Conservation (phyloP, 2,888 invertebrate species). For the Hedychridium roseum region DNA sequence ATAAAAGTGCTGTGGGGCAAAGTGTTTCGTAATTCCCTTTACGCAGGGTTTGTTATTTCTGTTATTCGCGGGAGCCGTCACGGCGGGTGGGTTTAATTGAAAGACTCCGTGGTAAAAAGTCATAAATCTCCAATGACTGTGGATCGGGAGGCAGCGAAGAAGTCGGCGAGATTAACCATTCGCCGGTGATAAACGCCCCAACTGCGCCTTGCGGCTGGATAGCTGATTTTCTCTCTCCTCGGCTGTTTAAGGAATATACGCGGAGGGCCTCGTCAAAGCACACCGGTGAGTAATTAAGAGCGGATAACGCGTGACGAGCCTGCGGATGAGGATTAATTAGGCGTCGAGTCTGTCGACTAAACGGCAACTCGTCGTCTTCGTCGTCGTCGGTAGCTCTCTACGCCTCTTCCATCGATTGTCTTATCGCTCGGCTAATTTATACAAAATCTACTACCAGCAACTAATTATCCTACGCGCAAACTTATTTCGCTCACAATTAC, state of each 20-base stretch:
- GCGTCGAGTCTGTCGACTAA: neutral
- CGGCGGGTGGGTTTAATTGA: no score
- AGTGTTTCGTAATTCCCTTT: no score
- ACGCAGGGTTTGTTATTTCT: no score
- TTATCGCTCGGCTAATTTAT: slow-evolving; percentile 1
- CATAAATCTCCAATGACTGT: no score
- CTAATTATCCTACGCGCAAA: neutral
- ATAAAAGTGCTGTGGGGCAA: no score
- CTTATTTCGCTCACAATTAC: neutral
- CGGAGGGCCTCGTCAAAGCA: neutral
- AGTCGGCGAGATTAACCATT: no score
- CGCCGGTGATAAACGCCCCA: slow-evolving; percentile 17
- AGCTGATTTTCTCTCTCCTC: slow-evolving; percentile 9
- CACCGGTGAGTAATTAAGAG: neutral
- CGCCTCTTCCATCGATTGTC: neutral
- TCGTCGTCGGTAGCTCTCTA: neutral
- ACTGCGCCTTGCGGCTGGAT: neutral
- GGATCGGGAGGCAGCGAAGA: no score
- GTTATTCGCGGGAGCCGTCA: no score
- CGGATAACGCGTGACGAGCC: neutral
- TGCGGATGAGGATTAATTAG: neutral
- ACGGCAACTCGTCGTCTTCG: neutral
- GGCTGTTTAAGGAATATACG: slow-evolving; percentile 4
- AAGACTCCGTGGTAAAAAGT: no score
- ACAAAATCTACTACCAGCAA: neutral